These are phyloP conservation scores for Silurus meridionalis DNA, from an alignment of 2,113 vertebrate species.

Conservation along the genomic window DNA sequence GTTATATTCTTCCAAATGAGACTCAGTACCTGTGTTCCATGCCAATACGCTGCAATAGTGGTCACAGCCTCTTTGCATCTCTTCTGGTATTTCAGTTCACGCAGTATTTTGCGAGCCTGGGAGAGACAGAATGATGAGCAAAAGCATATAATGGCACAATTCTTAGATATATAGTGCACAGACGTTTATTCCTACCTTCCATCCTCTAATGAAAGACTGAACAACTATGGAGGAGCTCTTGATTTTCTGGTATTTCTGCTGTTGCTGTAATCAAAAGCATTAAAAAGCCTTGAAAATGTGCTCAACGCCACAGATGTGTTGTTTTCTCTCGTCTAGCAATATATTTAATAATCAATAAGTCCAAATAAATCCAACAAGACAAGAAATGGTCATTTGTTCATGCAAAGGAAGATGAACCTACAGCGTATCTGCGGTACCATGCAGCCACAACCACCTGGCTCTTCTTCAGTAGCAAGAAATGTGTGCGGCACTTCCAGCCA, in stretches of 20 bases:
- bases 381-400: neutral
- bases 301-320: neutral
- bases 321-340: neutral
- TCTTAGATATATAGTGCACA: neutral
- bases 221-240: constrained; percentile 84
- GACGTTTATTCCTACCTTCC: constrained; percentile 82
- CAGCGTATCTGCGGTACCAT: constrained; percentile 88
- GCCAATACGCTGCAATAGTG: constrained; percentile 92
- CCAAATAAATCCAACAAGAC: neutral
- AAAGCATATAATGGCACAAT: neutral
- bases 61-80: constrained; percentile 89
- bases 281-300: neutral
- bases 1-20: neutral
- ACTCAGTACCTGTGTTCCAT: constrained; percentile 86
- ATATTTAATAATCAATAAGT: neutral
- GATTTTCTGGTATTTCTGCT: constrained; percentile 85
- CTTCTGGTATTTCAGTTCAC: constrained; percentile 91
- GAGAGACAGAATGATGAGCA: constrained; percentile 15
- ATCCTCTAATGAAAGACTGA: constrained; percentile 93
- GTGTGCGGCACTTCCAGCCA: constrained; percentile 89
- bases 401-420: constrained; percentile 62
- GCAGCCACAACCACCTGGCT: constrained; percentile 90
- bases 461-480: constrained; percentile 87
- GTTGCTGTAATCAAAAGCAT: constrained; percentile 79
- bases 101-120: constrained; percentile 88